Evolutionary conservation across 2,888 invertebrate species (phyloP), one percentile per base, ranked within the genome.

Genomic region (Rhopalosiphum nymphaeae): DNA sequence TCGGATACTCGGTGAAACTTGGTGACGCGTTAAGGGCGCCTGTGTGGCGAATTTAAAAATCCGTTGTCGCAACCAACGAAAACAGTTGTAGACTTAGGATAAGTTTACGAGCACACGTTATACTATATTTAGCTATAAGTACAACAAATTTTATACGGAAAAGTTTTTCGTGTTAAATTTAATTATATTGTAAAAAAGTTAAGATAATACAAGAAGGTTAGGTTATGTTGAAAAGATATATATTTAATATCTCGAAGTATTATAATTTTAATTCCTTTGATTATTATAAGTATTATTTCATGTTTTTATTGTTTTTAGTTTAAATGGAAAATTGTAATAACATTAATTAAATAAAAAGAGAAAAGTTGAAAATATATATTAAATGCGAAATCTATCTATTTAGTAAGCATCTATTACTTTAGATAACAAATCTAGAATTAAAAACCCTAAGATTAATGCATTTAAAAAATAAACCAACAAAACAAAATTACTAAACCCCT

Each of bases 11-110:
- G 25, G 46, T 61, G 49, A 87, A 86, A 92, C 46, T 87, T 26
- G 36, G 61, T 46, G 92, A 92, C 61, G 86, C 87, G 92, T 92
- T 87, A 92, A 92, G 46, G 86, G 92, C 92, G 92, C 87, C 87
- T 87, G 46, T 61, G 86, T 61, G 87, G 86, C 86, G 61, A 92
- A 92, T 92, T 92, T 87, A 87, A 92, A 92, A 86, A 92, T 87
- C 26, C 21, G 46, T 87, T 87, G 42, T 92, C 92, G 29, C 42
- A 1, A 49, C 57, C 36, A 42, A 61, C 87, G 16, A 87, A 86
- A 92, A 61, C 86, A 46, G 86, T 86, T 85, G 29, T 92, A 56
- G 44, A 87, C 46, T 36, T 25, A 36, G 84, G 61, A 16, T 57
- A 57, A 85, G 56, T 91, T 85, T 85, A 3, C n/a, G 4, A 56